These are phyloP conservation scores for Scaptomyza pallida DNA, from an alignment of 1,140 invertebrate species.

Conservation along the genomic window DNA sequence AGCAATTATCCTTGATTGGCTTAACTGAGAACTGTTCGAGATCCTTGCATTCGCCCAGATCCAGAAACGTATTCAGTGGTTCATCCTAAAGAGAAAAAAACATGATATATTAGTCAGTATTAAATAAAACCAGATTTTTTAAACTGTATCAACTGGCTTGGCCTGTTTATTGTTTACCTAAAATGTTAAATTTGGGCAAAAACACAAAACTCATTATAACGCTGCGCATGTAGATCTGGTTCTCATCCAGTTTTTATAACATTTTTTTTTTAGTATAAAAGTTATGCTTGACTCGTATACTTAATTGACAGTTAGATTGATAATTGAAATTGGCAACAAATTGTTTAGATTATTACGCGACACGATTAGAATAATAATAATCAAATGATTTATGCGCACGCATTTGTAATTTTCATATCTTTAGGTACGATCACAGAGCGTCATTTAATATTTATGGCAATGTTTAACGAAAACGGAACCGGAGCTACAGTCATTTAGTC, in stretches of 20 bases:
- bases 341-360: conserved; percentile 45
- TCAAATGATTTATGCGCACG: conserved; percentile 61
- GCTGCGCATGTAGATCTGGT: conserved; percentile 9
- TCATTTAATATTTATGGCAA: conserved; percentile 46
- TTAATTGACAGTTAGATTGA: conserved; percentile 12
- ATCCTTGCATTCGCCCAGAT: conserved; percentile 86
- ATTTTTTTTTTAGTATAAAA: background rate
- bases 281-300: background rate
- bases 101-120: conserved; percentile 44
- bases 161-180: conserved; percentile 2
- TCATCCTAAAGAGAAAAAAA: conserved; percentile 86
- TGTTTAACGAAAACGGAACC: conserved; percentile 58
- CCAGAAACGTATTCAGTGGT: conserved; percentile 87
- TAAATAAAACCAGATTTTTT: background rate
- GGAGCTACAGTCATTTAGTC: conserved; percentile 35
- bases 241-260: background rate
- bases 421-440: conserved; percentile 17
- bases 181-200: background rate
- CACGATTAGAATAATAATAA: conserved; percentile 37
- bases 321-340: conserved; percentile 35
- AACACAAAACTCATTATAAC: background rate
- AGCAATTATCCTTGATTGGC: conserved; percentile 86
- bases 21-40: conserved; percentile 87
- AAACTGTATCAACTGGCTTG: background rate
- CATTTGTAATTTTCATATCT: conserved; percentile 24